Evolutionary conservation across 2,888 invertebrate genomes (phyloP).

Genomic region (Cynaeus angustus): DNA sequence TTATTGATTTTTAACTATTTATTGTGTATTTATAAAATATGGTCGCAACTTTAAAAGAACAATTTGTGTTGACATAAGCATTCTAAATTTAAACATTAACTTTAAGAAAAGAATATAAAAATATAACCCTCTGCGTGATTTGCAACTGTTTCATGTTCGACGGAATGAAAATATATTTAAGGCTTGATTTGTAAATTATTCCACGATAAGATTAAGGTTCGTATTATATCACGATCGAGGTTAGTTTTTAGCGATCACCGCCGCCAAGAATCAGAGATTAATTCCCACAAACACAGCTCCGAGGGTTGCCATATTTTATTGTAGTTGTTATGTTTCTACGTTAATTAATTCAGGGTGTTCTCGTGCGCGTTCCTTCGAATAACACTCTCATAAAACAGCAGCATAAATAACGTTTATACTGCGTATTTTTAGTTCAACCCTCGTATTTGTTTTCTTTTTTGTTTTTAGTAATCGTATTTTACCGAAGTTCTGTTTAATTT

Average conservation of each 20-base stretch:
- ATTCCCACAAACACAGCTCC: slow-evolving; percentile 11
- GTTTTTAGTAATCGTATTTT: background rate
- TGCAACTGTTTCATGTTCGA: slow-evolving; percentile 35
- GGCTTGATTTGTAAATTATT: slow-evolving; percentile 44
- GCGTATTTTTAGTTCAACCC: slow-evolving; percentile 27
- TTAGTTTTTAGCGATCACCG: slow-evolving; percentile 17
- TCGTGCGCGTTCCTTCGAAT: slow-evolving; percentile 12
- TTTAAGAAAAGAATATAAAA: slow-evolving; percentile 26
- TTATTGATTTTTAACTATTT: too few species aligned
- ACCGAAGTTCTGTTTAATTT: slow-evolving; percentile 4
- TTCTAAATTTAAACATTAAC: slow-evolving; percentile 33
- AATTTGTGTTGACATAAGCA: too few species aligned
- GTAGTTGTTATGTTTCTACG: slow-evolving; percentile 25
- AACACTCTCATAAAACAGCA: slow-evolving; percentile 11
- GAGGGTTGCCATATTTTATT: slow-evolving; percentile 33
- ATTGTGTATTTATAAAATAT: too few species aligned
- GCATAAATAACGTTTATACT: slow-evolving; percentile 11
- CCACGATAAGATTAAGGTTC: slow-evolving; percentile 40
- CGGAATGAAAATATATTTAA: slow-evolving; percentile 43
- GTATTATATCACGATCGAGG: slow-evolving; percentile 41
- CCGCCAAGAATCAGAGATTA: slow-evolving; percentile 23
- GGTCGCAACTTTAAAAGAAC: too few species aligned
- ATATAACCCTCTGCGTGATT: slow-evolving; percentile 42
- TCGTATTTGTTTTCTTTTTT: background rate
- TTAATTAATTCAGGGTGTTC: slow-evolving; percentile 44